A percentile compares a stretch with the other conserved stretches of the same genome.
phyloP scores from a whole-genome alignment of 1,140 invertebrate genomes.

The Halictus rubicundus region DNA sequence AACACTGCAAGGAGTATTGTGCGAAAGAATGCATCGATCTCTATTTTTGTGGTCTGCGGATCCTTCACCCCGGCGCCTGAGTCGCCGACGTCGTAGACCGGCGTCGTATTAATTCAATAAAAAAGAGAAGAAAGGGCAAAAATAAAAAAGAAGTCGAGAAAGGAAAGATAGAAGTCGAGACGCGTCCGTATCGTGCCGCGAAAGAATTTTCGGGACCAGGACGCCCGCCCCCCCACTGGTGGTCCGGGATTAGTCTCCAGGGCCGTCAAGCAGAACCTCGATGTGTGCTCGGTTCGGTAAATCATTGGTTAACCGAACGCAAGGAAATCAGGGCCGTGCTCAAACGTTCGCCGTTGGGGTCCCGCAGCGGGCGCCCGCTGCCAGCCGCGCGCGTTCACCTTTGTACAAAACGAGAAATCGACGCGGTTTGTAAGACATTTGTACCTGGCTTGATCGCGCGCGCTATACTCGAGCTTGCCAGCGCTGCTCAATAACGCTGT shows the following conservation, averaged over 20 bases:
- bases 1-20: neutral
- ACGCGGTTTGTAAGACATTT: slow-evolving; percentile 78
- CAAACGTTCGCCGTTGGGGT: slow-evolving; percentile 74
- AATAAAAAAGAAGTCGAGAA: neutral
- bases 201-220: slow-evolving; percentile 62
- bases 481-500: too few species aligned
- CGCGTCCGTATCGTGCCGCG: slow-evolving; percentile 70
- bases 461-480: neutral
- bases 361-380: slow-evolving; percentile 72
- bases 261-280: slow-evolving; percentile 52
- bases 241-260: slow-evolving; percentile 62
- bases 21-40: slow-evolving; percentile 25
- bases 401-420: slow-evolving; percentile 72
- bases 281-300: slow-evolving; percentile 58
- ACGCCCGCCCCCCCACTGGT: slow-evolving; percentile 66
- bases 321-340: slow-evolving; percentile 67
- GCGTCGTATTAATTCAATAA: slow-evolving; percentile 67
- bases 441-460: slow-evolving; percentile 64
- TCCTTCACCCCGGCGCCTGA: slow-evolving; percentile 52
- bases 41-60: slow-evolving; percentile 49
- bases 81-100: slow-evolving; percentile 28
- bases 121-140: slow-evolving; percentile 36
- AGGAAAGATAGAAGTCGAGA: slow-evolving; percentile 19
- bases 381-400: slow-evolving; percentile 65
- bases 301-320: slow-evolving; percentile 72